Conservation (phyloP, 2,888 invertebrate species). For the Formica aserva region DNA sequence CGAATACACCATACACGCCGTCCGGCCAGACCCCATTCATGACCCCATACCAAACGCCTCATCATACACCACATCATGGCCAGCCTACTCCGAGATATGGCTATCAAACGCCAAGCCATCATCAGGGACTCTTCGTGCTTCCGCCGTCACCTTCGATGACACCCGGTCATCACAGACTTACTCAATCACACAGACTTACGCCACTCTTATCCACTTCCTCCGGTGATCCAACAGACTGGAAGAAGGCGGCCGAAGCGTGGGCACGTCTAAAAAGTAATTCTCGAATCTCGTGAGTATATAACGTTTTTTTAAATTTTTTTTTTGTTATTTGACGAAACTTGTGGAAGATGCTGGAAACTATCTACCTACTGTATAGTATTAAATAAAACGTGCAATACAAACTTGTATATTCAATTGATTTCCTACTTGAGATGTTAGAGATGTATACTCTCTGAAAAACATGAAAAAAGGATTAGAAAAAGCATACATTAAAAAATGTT, state of each 20-base stretch:
- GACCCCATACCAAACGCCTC: slow-evolving; percentile 94
- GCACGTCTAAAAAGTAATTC: slow-evolving; percentile 87
- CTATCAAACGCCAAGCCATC: slow-evolving; percentile 86
- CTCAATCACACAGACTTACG: slow-evolving; percentile 57
- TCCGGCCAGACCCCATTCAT: slow-evolving; percentile 97
- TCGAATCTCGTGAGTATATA: slow-evolving; percentile 76
- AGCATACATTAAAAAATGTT: too few species aligned
- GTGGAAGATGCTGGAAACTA: not conserved
- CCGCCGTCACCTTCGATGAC: slow-evolving; percentile 79
- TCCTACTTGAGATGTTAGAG: not conserved
- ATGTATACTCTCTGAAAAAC: too few species aligned
- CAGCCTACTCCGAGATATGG: slow-evolving; percentile 80
- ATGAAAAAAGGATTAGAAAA: too few species aligned
- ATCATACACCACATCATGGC: slow-evolving; percentile 87
- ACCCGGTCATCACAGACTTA: slow-evolving; percentile 50
- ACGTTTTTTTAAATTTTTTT: not conserved
- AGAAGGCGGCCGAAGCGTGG: slow-evolving; percentile 95
- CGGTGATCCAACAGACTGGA: slow-evolving; percentile 93
- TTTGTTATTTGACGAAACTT: not conserved
- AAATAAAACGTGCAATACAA: too few species aligned
- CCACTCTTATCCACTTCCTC: slow-evolving; percentile 75
- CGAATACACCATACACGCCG: slow-evolving; percentile 95
- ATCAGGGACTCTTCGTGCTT: slow-evolving; percentile 85
- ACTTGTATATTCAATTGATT: not conserved
- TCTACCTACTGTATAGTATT: too few species aligned